These are phyloP conservation scores for Dendrocopos noguchii DNA, from an alignment of 2,113 vertebrate genomes.

Conservation along the genomic window DNA sequence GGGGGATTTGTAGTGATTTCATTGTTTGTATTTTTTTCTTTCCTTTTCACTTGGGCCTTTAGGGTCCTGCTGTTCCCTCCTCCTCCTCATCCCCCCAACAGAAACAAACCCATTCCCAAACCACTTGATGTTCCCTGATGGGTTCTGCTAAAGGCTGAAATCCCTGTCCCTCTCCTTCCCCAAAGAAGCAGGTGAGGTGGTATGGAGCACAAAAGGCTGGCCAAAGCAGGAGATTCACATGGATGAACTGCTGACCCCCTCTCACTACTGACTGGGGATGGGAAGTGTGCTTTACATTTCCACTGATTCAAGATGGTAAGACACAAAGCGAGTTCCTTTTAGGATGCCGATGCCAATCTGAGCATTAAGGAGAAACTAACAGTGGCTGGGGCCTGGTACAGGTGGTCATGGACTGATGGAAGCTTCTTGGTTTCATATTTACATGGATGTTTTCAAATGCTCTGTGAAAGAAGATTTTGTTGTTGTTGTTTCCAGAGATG, in stretches of 20 bases:
- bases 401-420: conserved; percentile 60
- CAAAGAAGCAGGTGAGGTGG: conserved; percentile 34
- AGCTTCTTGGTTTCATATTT: conserved; percentile 74
- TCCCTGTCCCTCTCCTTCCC: conserved; percentile 45
- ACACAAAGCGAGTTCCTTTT: conserved; percentile 60
- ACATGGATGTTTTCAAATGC: conserved; percentile 62
- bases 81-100: conserved; percentile 25
- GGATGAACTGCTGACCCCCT: not conserved
- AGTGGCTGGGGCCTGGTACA: conserved; percentile 47
- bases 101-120: conserved; percentile 52
- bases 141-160: conserved; percentile 27
- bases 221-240: conserved; percentile 17
- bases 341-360: conserved; percentile 47
- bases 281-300: conserved; percentile 44
- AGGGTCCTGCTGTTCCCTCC: conserved; percentile 37
- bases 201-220: conserved; percentile 35
- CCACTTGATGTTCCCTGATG: conserved; percentile 32
- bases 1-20: conserved; percentile 36
- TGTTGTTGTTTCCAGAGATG: conserved; percentile 49
- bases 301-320: conserved; percentile 33
- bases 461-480: not conserved
- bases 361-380: conserved; percentile 57
- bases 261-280: not conserved
- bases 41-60: conserved; percentile 37
- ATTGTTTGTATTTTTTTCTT: not conserved